Evolutionary conservation across 2,888 invertebrate species (phyloP), one percentile per base, ranked within the genome.

Genomic region (Cantharis nigra): DNA sequence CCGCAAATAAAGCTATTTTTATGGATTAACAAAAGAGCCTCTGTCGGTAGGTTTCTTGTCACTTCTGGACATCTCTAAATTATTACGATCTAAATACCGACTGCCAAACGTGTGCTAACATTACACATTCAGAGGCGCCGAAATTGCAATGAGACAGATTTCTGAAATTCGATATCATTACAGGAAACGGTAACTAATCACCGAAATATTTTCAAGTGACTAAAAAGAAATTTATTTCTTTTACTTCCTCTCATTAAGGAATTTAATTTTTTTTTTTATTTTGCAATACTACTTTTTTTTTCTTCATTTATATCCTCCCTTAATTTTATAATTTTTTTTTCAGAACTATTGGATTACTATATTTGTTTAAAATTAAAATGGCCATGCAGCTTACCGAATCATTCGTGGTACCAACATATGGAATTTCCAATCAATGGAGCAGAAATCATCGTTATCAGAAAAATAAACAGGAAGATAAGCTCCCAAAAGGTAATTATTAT

Each of bases 351-450:
- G 7, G 16, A 20, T 20, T 49, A 7, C 2, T 49, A 49, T n/a
- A n/a, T 7, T 49, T 20, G 23, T 18, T 18, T 16, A 5, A 69
- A 62, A 63, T 7, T 69, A 71, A 80, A 75, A 63, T 78, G 85
- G 85, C 86, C 13, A 81, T 87, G 78, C 86, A 87, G 82, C 84
- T 87, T 63, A 85, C 86, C 28, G 85, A 85, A 80, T 81, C 84
- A 16, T 75, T 82, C 1, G 85, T 86, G 14, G 86, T 86, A 18
- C 81, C 84, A 69, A 49, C 49, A 49, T 87, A 86, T 65, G 85
- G 84, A 9, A 76, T 83, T 33, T 76, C 81, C 26, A 79, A 83
- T 5, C 85, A 86, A 72, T 86, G 85, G 86, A 82, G 82, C 13
- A 76, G 79, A 16, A 80, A 78, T 64, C 72, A 63, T 67, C 72